phyloP scores from a whole-genome alignment of 2,888 invertebrate genomes.

The Lithophane socia region DNA sequence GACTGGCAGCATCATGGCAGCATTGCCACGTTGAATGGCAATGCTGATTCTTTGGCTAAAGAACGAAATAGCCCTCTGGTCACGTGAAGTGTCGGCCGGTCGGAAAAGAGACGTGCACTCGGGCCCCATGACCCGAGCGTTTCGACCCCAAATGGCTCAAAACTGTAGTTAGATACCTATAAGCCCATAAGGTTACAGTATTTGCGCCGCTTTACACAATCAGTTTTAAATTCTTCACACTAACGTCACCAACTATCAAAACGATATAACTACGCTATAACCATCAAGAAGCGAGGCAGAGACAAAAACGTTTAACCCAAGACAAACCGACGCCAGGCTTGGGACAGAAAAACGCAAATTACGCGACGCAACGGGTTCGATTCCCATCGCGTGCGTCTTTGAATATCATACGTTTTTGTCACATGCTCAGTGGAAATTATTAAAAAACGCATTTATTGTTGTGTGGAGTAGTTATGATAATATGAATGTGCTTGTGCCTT shows the following conservation, averaged over 20 bases:
- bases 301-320: conserved; percentile 78
- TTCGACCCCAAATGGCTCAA: too few relatives aligned
- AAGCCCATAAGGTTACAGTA: too few relatives aligned
- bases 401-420: conserved; percentile 59
- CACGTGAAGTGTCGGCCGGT: too few relatives aligned
- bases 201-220: too few relatives aligned
- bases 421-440: conserved; percentile 44
- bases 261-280: conserved; percentile 58
- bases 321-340: conserved; percentile 82
- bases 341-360: conserved; percentile 86
- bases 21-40: too few relatives aligned
- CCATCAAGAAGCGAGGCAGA: conserved; percentile 76
- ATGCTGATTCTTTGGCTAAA: too few relatives aligned
- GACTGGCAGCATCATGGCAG: too few relatives aligned
- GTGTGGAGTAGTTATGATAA: conserved; percentile 11
- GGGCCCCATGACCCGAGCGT: too few relatives aligned
- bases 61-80: too few relatives aligned
- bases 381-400: conserved; percentile 83
- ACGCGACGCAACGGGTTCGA: conserved; percentile 81
- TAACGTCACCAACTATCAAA: conserved; percentile 52
- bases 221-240: not conserved
- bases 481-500: conserved; percentile 4
- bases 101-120: too few relatives aligned
- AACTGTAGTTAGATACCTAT: too few relatives aligned
- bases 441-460: conserved; percentile 52